These are phyloP conservation scores for Betta splendens DNA, from an alignment of 2,797 vertebrate genomes.

Conservation along the genomic window DNA sequence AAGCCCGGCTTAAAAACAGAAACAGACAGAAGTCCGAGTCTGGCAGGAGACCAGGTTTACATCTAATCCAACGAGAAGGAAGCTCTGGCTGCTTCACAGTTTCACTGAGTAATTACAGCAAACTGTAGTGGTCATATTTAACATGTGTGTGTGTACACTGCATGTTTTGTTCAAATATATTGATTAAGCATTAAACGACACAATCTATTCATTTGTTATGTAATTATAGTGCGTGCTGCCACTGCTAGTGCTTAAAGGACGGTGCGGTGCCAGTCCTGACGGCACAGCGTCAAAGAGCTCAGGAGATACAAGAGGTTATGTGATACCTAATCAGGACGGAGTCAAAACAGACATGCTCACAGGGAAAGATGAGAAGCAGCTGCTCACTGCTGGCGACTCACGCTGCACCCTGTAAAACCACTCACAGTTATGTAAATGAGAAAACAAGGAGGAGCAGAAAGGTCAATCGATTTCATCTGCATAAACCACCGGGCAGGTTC, in stretches of 20 bases:
- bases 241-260: conserved; percentile 20
- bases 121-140: background rate
- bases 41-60: conserved; percentile 57
- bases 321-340: conserved; percentile 68
- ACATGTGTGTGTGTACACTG: background rate
- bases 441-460: conserved; percentile 32
- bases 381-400: conserved; percentile 62
- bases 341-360: conserved; percentile 65
- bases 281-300: conserved; percentile 43
- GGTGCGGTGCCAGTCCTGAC: conserved; percentile 23
- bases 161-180: conserved; percentile 4
- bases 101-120: background rate
- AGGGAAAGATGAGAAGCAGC: conserved; percentile 73
- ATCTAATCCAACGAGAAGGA: conserved; percentile 49
- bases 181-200: conserved; percentile 23
- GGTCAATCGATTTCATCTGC: conserved; percentile 23
- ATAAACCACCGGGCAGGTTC: conserved; percentile 2
- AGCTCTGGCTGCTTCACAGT: conserved; percentile 17
- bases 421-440: conserved; percentile 49
- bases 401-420: conserved; percentile 40
- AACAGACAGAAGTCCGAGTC: conserved; percentile 52
- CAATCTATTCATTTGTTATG: conserved; percentile 3
- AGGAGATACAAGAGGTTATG: conserved; percentile 61
- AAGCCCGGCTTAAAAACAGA: conserved; percentile 61
- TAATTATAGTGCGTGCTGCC: conserved; percentile 29